These are phyloP conservation scores for Ips typographus DNA, from an alignment of 1,140 invertebrate species.

Conservation along the genomic window DNA sequence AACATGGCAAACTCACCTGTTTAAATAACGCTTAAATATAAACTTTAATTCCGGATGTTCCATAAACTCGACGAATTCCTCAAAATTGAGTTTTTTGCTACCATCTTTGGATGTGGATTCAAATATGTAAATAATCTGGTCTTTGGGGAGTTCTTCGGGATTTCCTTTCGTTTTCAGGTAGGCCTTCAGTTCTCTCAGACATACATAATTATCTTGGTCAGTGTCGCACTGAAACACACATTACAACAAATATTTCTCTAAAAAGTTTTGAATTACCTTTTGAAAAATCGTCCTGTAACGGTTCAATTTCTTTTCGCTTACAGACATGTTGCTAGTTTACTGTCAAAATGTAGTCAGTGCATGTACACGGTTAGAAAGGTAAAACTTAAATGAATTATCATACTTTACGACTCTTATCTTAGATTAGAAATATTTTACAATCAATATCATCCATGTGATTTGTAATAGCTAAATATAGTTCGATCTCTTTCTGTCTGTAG, in stretches of 20 bases:
- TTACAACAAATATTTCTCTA: too few relatives aligned
- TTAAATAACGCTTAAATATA: slow-evolving; percentile 56
- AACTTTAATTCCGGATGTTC: slow-evolving; percentile 62
- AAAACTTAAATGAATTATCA: too few relatives aligned
- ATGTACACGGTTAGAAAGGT: too few relatives aligned
- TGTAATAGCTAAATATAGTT: too few relatives aligned
- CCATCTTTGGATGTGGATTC: slow-evolving; percentile 68
- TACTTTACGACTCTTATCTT: too few relatives aligned
- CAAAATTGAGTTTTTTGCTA: slow-evolving; percentile 70
- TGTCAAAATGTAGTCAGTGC: too few relatives aligned
- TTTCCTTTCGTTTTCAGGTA: slow-evolving; percentile 19
- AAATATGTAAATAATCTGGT: slow-evolving; percentile 70
- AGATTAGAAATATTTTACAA: too few relatives aligned
- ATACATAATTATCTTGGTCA: slow-evolving; percentile 26
- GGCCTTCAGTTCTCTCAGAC: slow-evolving; percentile 21
- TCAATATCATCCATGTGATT: too few relatives aligned
- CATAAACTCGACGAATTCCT: slow-evolving; percentile 79
- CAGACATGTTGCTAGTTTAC: too few relatives aligned
- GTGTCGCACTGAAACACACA: slow-evolving; percentile 29
- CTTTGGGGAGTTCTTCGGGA: slow-evolving; percentile 63
- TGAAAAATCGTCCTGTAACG: slow-evolving; percentile 23
- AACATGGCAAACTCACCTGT: slow-evolving; percentile 19
- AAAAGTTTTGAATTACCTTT: not conserved
- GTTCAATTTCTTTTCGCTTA: slow-evolving; percentile 10
- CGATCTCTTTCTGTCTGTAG: too few relatives aligned